Base-by-base conservation (phyloP, 2,797 vertebrate species). In the Parambassis ranga region DNA sequence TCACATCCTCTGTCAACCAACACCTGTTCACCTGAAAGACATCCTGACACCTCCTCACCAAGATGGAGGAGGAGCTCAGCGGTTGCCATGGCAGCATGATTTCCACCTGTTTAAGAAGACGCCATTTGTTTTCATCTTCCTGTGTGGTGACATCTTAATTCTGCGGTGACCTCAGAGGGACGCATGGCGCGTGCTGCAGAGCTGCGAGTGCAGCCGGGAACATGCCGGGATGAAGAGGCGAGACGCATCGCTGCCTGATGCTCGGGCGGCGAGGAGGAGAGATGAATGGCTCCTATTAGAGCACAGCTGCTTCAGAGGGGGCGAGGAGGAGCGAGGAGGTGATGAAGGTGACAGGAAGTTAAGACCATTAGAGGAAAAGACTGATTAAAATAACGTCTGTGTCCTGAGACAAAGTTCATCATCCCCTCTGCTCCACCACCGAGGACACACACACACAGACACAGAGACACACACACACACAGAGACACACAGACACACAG, bases 321-420 rank as follows among this genome's bases (percentile, higher is more conserved):
- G 35, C 11, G 48, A 59, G 64, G 57, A 65, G 75, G 59, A 61
- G 55, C 67, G 55, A 68, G 59, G 46, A 68, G 64, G 60, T 42
- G 63, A 75, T 44, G 52, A 65, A 76, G 64, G 64, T 69, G 60
- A 72, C 55, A 44, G 64, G 58, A 67, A 77, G 65, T 73, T 56
- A 39, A 44, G 57, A 70, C 65, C 49, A 61, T 71, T 65, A 71
- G 46, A 37, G 41, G n/a, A 15, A n/a, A 10, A 35, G 49, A 51
- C 67, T 56, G 65, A 65, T 76, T 75, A 62, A 65, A 73, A 72
- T 42, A 60, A 51, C 18, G 30, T 60, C 63, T 49, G 66, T 35
- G 62, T 57, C 58, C 66, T 8, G 58, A 65, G 67, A 72, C 77
- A 62, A 50, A 57, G 71, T 79, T 38, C 67, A 79, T 75, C 66